phyloP scores from a whole-genome alignment of 2,888 invertebrate species.

The Panopea generosa region DNA sequence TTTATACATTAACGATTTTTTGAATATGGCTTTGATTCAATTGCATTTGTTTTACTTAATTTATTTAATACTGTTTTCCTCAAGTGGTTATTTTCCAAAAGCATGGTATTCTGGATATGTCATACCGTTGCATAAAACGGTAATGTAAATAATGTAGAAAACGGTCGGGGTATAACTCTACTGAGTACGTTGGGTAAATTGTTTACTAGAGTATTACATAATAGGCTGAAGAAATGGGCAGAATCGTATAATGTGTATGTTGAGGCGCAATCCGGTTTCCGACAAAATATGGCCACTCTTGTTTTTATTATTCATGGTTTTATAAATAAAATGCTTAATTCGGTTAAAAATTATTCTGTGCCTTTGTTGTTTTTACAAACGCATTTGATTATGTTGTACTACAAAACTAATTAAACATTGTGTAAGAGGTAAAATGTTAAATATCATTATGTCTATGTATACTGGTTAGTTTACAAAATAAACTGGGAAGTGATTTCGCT shows the following conservation, averaged over 20 bases:
- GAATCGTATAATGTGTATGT: conserved; percentile 17
- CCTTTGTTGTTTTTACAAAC: not conserved
- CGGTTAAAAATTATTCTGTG: conserved; percentile 4
- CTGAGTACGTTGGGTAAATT: conserved; percentile 22
- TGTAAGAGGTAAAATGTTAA: conserved; percentile 1
- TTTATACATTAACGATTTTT: conserved; percentile 25
- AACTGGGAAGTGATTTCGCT: not conserved
- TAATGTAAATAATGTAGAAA: conserved; percentile 15
- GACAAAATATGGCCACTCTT: not conserved
- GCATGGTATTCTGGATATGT: conserved; percentile 9
- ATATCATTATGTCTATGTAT: not conserved
- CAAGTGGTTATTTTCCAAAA: not conserved
- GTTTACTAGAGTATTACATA: conserved; percentile 17
- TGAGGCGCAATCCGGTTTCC: conserved; percentile 22
- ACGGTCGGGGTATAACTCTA: conserved; percentile 23
- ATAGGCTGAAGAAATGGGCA: conserved; percentile 8
- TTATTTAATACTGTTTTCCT: conserved; percentile 19
- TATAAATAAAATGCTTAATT: not conserved
- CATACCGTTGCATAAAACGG: conserved; percentile 8
- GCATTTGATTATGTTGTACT: conserved; percentile 8
- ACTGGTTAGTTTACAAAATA: not conserved
- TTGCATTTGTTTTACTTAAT: not conserved
- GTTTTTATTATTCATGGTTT: conserved; percentile 10
- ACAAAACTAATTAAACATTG: not conserved
- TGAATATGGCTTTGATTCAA: conserved; percentile 1